A percentile compares a stretch with the other conserved stretches of the same genome.
Evolutionary conservation across 2,113 vertebrate genomes (phyloP).

Genomic region (Furnarius figulus): DNA sequence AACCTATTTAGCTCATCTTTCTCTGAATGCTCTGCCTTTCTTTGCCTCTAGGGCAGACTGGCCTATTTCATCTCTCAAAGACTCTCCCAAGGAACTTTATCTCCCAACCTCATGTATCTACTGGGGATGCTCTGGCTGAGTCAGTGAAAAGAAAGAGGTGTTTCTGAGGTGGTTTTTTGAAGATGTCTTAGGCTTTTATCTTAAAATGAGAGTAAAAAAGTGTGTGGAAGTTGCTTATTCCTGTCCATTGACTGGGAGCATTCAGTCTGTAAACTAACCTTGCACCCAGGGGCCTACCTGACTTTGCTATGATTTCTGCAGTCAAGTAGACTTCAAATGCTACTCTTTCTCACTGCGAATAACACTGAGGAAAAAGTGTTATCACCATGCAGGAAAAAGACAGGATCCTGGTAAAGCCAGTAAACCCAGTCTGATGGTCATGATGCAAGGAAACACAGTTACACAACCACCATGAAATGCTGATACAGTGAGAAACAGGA

Average conservation of each 20-base stretch:
- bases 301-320: background rate
- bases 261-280: background rate
- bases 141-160: fast-evolving
- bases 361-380: background rate
- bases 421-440: background rate
- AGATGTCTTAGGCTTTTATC: background rate
- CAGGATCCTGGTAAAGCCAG: background rate
- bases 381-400: background rate
- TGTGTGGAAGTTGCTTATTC: background rate
- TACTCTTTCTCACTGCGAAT: background rate
- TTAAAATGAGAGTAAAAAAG: background rate
- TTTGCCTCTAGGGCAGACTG: background rate
- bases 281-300: background rate
- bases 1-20: conserved; percentile 16
- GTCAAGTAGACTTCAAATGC: background rate
- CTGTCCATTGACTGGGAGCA: background rate
- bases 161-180: background rate
- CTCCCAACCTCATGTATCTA: background rate
- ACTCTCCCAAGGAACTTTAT: background rate
- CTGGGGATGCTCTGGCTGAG: background rate
- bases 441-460: background rate
- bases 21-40: background rate
- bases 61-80: background rate
- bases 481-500: background rate
- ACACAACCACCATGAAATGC: background rate